Evolutionary conservation across 2,797 vertebrate species (phyloP), one percentile per base, ranked within the genome.

Genomic region (Micrastur ruficollis): DNA sequence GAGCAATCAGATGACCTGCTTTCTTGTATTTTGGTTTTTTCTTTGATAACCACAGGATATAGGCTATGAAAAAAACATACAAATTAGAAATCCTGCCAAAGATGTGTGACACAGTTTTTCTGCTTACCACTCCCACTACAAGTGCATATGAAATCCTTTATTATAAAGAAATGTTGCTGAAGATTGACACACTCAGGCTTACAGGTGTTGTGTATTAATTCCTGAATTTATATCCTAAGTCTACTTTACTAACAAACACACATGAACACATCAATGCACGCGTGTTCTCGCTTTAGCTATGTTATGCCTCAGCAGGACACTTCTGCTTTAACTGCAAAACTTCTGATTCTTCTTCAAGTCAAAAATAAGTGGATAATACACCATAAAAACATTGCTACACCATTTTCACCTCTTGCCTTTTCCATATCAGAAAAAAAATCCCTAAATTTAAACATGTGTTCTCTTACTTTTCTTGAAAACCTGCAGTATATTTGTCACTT

Each of bases 31-130:
- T 42, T 87, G 36, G 2, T 92, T 95, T 95, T 67, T 42, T 16
- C n/a, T 90, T 67, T 49, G 68, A 70, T 26, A 96, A 82, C 75
- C 89, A 94, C 91, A 89, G 74, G 74, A 92, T 58, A 79, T 7
- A 55, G 20, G 44, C 19, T 66, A 55, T 3, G 5, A 58, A 86
- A 91, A 65, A 61, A 3, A 3, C 11, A 42, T 1, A 78, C 5
- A 32, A 70, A n/a, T 34, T 21, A 36, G 16, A 81, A 50, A 80
- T 52, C 20, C 44, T 88, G 31, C 22, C 65, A 65, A 76, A 83
- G 19, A 73, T 19, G 34, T 8, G 4, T 89, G 44, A 82, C 56
- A 95, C 42, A 34, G 14, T 81, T 95, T 87, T 92, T 36, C 66
- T 84, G 20, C 26, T 89, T 72, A 58, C 12, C 40, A 19, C 14